Base-by-base conservation (phyloP, 2,797 vertebrate species). In the Staurois parvus region DNA sequence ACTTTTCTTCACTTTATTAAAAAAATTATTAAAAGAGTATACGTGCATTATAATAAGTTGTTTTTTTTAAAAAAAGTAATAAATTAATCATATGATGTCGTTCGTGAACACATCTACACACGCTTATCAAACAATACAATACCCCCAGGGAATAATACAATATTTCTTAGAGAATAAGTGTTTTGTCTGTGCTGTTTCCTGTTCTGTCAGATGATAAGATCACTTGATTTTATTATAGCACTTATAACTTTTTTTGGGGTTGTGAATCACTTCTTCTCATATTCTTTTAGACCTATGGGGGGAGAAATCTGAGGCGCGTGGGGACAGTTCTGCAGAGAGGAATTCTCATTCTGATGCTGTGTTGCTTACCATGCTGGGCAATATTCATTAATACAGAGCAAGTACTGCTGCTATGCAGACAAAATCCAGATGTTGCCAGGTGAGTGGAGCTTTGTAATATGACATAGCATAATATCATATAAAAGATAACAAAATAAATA, bases 331-430 rank as follows among this genome's bases (percentile, higher is more conserved):
- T 98, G 2, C 96, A 98, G 83, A 92, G 93, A 15, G 94, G 95
- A 52, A 89, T 79, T 13, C 88, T 97, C 73, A 96, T 97, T 82
- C 88, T 98, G 76, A 89, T 97, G 79, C 92, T 96, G 19, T 95
- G 95, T 88, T 97, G 96, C 89, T 90, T 97, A 81, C 96, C 96
- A 0, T 96, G 95, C 90, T 97, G 96, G 76, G 95, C 88, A 40
- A 15, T 97, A 76, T 96, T 97, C 85, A 91, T 98, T 89, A 97
- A 98, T 88, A 87, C 95, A 0, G 91, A 97, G 72, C 92, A 92
- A 77, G 1, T 97, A 28, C 91, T 97, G 62, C 89, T 96, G 48
- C 42, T 94, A 17, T 13, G 96, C 67, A 80, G 37, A 8, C 97
- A 97, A 90, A 93, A 96, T 8, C 88, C 93, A 0, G 93, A 96